Conservation (phyloP, 2,113 vertebrate genomes). For the Bos taurus region ARS-UCD2.0 NC_037332.1:1154501-1155000, state of each 20-base stretch:
- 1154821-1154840: slow-evolving; percentile 18
- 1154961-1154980: background rate
- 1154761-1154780: slow-evolving; percentile 48
- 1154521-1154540: background rate
- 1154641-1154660: slow-evolving; percentile 56
- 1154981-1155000: background rate
- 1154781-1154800: slow-evolving; percentile 43
- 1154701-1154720: slow-evolving; percentile 65
- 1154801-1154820: slow-evolving; percentile 13
- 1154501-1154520: background rate
- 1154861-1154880: background rate
- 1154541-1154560: background rate
- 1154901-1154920: background rate
- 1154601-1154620: slow-evolving; percentile 41
- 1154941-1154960: slow-evolving; percentile 33
- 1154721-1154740: slow-evolving; percentile 41
- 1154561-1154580: slow-evolving; percentile 30
- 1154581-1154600: background rate
- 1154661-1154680: slow-evolving; percentile 38
- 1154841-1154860: background rate
- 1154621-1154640: slow-evolving; percentile 51
- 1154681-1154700: slow-evolving; percentile 45
- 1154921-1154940: background rate
- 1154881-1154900: background rate
- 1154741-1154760: slow-evolving; percentile 61